Conservation (phyloP, 2,797 vertebrate species). For the Furcifer pardalis region DNA sequence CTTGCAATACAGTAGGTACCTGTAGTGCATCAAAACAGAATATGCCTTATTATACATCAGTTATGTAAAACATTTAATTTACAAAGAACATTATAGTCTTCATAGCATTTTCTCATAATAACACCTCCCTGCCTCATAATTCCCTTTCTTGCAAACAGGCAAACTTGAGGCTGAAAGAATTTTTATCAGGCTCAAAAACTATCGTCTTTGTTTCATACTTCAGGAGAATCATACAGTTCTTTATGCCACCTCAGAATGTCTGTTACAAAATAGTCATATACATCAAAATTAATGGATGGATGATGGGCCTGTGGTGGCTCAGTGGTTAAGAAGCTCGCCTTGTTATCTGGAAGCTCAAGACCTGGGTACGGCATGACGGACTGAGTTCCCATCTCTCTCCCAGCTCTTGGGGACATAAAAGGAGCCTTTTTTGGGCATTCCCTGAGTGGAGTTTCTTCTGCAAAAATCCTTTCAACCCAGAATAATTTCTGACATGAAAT, state of each 20-base stretch:
- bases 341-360: no score
- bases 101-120: not conserved
- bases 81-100: not conserved
- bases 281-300: not conserved
- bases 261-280: not conserved
- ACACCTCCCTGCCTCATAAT: not conserved
- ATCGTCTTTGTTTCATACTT: not conserved
- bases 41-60: not conserved
- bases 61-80: not conserved
- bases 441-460: no score
- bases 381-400: no score
- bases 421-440: no score
- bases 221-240: not conserved
- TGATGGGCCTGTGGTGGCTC: no score
- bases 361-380: no score
- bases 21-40: not conserved
- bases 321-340: no score
- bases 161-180: not conserved
- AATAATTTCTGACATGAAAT: no score
- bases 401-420: no score
- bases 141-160: not conserved
- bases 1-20: conserved; percentile 21
- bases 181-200: not conserved
- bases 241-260: not conserved
- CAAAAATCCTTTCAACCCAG: no score